Base-by-base conservation (phyloP, 2,888 invertebrate genomes). In the Xestia rhomboidea region DNA sequence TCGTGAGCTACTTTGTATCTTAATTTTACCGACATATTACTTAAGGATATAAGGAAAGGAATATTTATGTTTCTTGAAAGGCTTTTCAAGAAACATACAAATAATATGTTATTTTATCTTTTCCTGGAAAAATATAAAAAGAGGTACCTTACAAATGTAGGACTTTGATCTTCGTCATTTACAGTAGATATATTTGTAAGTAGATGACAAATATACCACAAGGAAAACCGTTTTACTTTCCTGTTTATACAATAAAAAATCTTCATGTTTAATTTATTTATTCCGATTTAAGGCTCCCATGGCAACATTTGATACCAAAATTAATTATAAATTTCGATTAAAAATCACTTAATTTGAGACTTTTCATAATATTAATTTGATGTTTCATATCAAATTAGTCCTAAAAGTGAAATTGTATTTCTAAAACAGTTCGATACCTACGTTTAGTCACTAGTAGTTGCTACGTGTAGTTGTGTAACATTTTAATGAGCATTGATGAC, bases 191-290 rank as follows among this genome's bases (percentile, higher is more conserved):
- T 18, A 27, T 30, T 24, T 24, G 10, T 15, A 24, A 27, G 15
- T 3, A 15, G 27, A 21, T 21, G 18, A 57, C 21, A 57, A 71
- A 27, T 38, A 24, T 34, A 24, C 15, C 13, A 46, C 2, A 73
- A 27, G 46, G 57, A 38, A 74, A 75, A 49, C 24, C 49, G 2
- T 15, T 6, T 21, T 15, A 46, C 11, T 18, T 34, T 21, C 21
- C 21, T 21, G 21, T 62, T 21, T 24, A 62, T 10, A 62, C 15
- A 30, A 21, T 54, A 62, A 74, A 74, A 49, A 5, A 27, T 30
- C 18, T 49, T 38, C 8, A 46, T 75, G 27, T 73, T 57, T 46
- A 38, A 71, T 54, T 41, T 41, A 73, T 68, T 38, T 24, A 11
- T 62, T 62, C 15, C 0, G 11, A n/a, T 44, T 63, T 7, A 46